Evolutionary conservation across 2,888 invertebrate genomes (phyloP).

Genomic region (Rhingia campestris): DNA sequence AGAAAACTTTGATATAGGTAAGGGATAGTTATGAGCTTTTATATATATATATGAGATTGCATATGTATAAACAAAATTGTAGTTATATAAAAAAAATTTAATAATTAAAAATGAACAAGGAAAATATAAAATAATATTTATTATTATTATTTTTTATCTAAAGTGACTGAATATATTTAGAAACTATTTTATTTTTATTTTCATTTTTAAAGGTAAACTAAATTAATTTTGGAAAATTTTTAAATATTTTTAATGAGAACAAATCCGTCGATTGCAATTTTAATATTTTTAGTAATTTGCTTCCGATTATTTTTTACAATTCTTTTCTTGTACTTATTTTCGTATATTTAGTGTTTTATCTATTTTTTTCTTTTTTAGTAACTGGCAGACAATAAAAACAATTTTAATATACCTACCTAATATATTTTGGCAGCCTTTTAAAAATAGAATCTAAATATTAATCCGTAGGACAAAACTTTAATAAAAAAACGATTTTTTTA

Average conservation of each 20-base stretch:
- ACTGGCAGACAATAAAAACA: conserved; percentile 66
- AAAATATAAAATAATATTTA: conserved; percentile 46
- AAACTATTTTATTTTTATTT: neutral
- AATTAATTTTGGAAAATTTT: neutral
- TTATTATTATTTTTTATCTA: conserved; percentile 33
- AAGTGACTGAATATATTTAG: conserved; percentile 69
- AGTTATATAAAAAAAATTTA: conserved; percentile 39
- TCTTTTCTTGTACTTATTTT: conserved; percentile 40
- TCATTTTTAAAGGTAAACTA: conserved; percentile 6
- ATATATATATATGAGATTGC: conserved; percentile 44
- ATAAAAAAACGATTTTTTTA: neutral
- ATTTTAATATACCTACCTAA: neutral
- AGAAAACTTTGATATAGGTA: conserved; percentile 47
- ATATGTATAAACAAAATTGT: conserved; percentile 14
- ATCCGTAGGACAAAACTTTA: neutral
- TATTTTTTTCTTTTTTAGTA: conserved; percentile 1
- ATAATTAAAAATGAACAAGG: conserved; percentile 10
- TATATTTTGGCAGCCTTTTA: conserved; percentile 44
- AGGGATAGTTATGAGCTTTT: conserved; percentile 73
- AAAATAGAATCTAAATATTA: neutral
- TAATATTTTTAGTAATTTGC: neutral
- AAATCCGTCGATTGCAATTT: conserved; percentile 13
- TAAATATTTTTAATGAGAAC: neutral
- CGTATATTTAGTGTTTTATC: neutral
- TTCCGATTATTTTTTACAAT: neutral